Conservation (phyloP, 2,797 vertebrate species). For the Arnoldichthys spilopterus region DNA sequence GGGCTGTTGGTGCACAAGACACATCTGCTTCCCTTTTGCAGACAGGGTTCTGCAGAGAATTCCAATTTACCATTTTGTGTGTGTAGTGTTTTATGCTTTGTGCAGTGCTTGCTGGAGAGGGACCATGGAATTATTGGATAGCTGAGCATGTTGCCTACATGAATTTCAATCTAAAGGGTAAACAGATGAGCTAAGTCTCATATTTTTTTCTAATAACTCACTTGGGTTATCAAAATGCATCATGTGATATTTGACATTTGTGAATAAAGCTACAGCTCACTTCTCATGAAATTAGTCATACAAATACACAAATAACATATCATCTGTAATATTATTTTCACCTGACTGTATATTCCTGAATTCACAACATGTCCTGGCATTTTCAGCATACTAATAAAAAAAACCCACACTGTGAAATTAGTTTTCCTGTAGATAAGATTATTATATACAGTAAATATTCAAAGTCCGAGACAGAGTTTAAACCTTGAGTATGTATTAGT, state of each 20-base stretch:
- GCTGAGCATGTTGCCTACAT: constrained; percentile 17
- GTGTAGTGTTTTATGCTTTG: constrained; percentile 55
- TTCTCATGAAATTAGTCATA: not conserved
- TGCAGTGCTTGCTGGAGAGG: constrained; percentile 24
- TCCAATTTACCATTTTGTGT: constrained; percentile 38
- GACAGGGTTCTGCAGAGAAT: constrained; percentile 24
- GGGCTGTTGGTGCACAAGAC: constrained; percentile 46
- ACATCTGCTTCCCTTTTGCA: constrained; percentile 44
- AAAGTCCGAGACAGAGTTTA: too few relatives aligned
- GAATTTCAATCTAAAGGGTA: constrained; percentile 18
- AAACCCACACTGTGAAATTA: not conserved
- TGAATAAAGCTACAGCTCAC: not conserved
- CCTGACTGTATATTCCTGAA: not conserved
- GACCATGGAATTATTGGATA: constrained; percentile 15
- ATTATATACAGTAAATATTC: not conserved
- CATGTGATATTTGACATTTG: constrained; percentile 17
- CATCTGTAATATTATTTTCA: not conserved
- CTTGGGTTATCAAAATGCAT: not conserved
- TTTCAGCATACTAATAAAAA: not conserved
- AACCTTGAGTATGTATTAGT: not conserved
- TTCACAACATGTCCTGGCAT: not conserved
- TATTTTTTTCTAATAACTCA: not conserved
- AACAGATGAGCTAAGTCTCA: constrained; percentile 6
- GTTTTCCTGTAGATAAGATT: not conserved
- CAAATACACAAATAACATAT: not conserved